phyloP scores from a whole-genome alignment of 1,140 invertebrate species.

The Oscheius sp. region DNA sequence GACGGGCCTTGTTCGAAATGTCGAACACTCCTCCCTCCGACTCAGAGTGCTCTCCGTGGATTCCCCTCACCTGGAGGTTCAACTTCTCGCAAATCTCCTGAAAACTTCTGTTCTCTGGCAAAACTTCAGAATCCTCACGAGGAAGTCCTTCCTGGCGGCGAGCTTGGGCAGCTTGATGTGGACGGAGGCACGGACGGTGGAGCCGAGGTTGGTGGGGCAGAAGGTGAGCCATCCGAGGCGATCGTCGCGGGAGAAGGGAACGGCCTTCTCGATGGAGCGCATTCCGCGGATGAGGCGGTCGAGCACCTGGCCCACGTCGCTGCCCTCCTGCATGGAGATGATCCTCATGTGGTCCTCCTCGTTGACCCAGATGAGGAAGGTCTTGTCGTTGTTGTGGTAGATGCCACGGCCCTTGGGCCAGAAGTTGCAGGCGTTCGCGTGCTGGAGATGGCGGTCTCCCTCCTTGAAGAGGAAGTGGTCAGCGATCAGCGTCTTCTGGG shows the following conservation, averaged over 20 bases:
- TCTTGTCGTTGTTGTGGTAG: conserved; percentile 94
- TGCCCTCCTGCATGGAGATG: conserved; percentile 94
- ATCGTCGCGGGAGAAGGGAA: conserved; percentile 85
- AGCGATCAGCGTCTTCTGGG: conserved; percentile 56
- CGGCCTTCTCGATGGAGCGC: conserved; percentile 83
- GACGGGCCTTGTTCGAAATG: conserved; percentile 77
- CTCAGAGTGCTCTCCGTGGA: conserved; percentile 62
- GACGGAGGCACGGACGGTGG: conserved; percentile 90
- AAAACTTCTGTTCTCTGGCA: conserved; percentile 67
- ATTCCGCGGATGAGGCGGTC: conserved; percentile 82
- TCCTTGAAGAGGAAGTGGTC: conserved; percentile 80
- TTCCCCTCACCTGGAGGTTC: conserved; percentile 77
- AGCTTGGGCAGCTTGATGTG: conserved; percentile 94
- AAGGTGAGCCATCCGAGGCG: conserved; percentile 91
- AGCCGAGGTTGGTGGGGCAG: conserved; percentile 95
- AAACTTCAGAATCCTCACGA: conserved; percentile 74
- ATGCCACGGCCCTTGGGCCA: conserved; percentile 94
- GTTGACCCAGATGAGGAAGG: conserved; percentile 89
- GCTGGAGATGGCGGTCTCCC: conserved; percentile 67
- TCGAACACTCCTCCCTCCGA: conserved; percentile 70
- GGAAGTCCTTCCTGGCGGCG: conserved; percentile 82
- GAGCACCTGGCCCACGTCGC: conserved; percentile 80
- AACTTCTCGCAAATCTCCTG: conserved; percentile 84
- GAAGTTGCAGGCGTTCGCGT: conserved; percentile 85
- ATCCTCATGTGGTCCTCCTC: conserved; percentile 64